Evolutionary conservation across 2,797 vertebrate species (phyloP), one percentile per base, ranked within the genome.

Genomic region (Morus bassanus): DNA sequence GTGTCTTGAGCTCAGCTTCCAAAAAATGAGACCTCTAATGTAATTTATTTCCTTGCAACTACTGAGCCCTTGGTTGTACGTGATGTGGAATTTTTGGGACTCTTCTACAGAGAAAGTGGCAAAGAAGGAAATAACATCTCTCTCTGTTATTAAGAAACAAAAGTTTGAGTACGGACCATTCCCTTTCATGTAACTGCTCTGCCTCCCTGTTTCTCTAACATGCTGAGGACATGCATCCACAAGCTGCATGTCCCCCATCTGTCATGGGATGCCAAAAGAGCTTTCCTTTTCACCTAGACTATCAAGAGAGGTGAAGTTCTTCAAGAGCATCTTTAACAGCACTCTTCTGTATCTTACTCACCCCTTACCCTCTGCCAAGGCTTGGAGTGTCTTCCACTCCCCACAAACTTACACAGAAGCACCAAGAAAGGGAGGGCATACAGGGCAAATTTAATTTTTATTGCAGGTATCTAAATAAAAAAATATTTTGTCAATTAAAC

Each of bases 401-500:
- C 11, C 21, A 11, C 10, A 78, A 18, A 48, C 8, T 37, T 64
- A 37, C 11, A 43, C 4, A 72, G 18, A 75, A 64, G 3, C 8
- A 45, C 4, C 15, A 22, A 6, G 7, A 12, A 69, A 69, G 31
- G 43, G 22, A 80, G 5, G 8, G 7, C 60, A 87, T 53, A 37
- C 22, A 83, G 45, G 37, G 15, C 15, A 43, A 77, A 86, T 94
- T 67, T 51, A 28, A 82, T 57, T 92, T 78, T 63, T 41, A 64
- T 82, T 93, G 41, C 39, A 73, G 67, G 33, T 89, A 80, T 60
- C 56, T 89, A n/a, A 64, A 18, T 82, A 6, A 17, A 28, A 94
- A 91, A 85, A 30, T 68, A 84, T 28, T 82, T 88, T 91, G 24
- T 41, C 83, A 95, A 94, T 88, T 96, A 92, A 65, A 73, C 28